Conservation (phyloP, 2,888 invertebrate species). For the Sesamia inferens region DNA sequence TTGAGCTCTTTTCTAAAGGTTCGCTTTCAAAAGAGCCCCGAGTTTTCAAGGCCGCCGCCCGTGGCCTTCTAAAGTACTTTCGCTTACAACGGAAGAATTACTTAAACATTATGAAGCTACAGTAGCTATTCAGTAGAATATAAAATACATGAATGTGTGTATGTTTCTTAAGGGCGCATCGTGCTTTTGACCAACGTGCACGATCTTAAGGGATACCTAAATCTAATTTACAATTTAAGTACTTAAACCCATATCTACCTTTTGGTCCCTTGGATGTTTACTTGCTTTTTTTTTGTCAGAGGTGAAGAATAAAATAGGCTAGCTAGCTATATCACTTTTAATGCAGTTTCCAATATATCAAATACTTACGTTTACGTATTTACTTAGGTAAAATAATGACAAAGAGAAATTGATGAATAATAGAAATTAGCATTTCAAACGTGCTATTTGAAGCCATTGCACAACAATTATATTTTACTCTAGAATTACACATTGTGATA, state of each 20-base stretch:
- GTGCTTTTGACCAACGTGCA: no score
- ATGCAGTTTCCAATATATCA: not conserved
- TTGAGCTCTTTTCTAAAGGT: conserved; percentile 83
- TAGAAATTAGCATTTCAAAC: not conserved
- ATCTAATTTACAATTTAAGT: not conserved
- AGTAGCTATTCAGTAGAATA: not conserved
- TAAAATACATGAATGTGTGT: not conserved
- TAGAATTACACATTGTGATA: not conserved
- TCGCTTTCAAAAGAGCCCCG: conserved; percentile 79
- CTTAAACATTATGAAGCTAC: conserved; percentile 32
- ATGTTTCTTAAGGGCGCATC: no score
- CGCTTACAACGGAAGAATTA: conserved; percentile 60
- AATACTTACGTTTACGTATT: not conserved
- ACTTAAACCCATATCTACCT: not conserved
- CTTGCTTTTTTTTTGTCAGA: no score
- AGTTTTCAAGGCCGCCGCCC: conserved; percentile 81
- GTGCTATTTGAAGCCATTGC: not conserved
- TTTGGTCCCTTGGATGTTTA: not conserved
- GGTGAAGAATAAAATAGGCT: not conserved
- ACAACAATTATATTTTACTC: not conserved
- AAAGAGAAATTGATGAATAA: not conserved
- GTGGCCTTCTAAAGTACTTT: conserved; percentile 76
- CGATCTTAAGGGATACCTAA: not conserved
- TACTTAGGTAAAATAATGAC: not conserved
- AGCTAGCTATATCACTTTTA: no score